A percentile compares a stretch with the other conserved stretches of the same genome.
Evolutionary conservation across 2,797 vertebrate genomes (phyloP).

Genomic region (Characodon lateralis): DNA sequence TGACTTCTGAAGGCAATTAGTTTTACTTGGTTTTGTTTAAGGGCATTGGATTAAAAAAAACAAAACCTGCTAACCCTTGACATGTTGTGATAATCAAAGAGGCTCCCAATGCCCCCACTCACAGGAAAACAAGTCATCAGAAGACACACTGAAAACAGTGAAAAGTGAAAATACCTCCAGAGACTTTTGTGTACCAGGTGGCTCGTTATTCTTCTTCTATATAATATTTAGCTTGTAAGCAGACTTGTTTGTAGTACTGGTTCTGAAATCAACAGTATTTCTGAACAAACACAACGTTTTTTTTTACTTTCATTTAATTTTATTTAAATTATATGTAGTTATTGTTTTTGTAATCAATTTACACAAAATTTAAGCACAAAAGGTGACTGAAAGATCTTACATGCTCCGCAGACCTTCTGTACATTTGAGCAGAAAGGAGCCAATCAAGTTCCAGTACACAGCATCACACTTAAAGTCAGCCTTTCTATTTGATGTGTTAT

Average conservation of each 20-base stretch:
- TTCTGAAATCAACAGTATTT: background rate
- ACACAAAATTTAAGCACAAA: background rate
- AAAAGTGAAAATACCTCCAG: no score
- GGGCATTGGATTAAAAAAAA: background rate
- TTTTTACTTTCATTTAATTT: background rate
- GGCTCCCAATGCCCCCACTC: background rate
- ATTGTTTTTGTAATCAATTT: background rate
- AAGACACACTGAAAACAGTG: background rate
- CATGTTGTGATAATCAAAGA: background rate
- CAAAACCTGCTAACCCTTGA: background rate
- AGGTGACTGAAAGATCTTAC: constrained; percentile 10
- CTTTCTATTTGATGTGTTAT: constrained; percentile 22
- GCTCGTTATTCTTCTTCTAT: background rate
- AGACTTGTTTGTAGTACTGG: background rate
- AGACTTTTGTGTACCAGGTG: background rate
- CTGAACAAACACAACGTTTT: no score
- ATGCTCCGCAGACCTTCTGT: constrained; percentile 1
- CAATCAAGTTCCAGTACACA: constrained; percentile 15
- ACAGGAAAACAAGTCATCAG: background rate
- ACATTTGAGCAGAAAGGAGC: background rate
- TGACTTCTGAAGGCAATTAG: background rate
- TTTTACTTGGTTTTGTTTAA: background rate
- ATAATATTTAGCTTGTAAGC: background rate
- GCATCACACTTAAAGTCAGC: constrained; percentile 10
- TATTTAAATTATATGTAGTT: background rate